Evolutionary conservation across 2,797 vertebrate genomes (phyloP).

Genomic region (Rhinophrynus dorsalis): DNA sequence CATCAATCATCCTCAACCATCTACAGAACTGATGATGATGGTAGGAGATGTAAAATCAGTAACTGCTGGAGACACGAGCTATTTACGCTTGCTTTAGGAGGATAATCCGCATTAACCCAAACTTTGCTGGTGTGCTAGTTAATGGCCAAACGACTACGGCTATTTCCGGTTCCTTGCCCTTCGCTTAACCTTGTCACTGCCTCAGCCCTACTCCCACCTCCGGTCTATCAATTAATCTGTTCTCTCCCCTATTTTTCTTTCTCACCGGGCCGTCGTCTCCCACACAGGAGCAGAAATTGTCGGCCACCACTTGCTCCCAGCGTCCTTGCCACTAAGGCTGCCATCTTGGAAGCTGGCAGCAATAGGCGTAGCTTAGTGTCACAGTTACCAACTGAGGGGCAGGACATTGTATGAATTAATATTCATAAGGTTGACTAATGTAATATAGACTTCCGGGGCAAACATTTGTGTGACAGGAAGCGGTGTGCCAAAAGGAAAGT

Average conservation of each 20-base stretch:
- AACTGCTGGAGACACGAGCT: too few species aligned
- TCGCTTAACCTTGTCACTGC: not conserved
- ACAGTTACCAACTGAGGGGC: not conserved
- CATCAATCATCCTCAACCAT: too few species aligned
- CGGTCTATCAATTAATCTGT: not conserved
- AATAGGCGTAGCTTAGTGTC: not conserved
- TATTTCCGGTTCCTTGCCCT: not conserved
- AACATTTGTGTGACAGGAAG: not conserved
- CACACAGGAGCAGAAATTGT: not conserved
- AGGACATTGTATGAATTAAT: not conserved
- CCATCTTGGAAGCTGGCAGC: constrained; percentile 17
- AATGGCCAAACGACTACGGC: too few species aligned
- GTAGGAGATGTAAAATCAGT: too few species aligned
- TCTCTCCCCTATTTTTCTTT: not conserved
- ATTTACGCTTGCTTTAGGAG: too few species aligned
- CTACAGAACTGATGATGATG: too few species aligned
- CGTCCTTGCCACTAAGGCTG: not conserved
- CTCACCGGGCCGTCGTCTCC: constrained; percentile 12
- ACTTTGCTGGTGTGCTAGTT: too few species aligned
- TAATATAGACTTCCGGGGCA: not conserved
- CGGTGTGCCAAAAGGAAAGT: not conserved
- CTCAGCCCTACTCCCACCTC: not conserved
- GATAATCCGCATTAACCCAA: too few species aligned
- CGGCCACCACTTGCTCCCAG: not conserved
- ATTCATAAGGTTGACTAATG: not conserved